Conservation (phyloP, 2,888 invertebrate genomes). For the Hirtodrosophila confusa region DNA sequence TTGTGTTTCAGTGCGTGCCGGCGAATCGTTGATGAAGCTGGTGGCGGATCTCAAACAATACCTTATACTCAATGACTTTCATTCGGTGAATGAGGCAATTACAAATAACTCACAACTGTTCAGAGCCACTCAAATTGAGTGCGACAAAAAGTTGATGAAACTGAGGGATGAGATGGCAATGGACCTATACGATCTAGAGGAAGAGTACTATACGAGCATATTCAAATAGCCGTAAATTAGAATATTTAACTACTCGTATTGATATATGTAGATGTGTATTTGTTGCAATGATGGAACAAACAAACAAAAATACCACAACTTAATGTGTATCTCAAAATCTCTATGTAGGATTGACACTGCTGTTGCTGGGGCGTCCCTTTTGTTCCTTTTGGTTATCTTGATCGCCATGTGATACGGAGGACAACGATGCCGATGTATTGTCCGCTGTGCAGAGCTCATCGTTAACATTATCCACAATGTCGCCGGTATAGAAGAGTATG, state of each 20-base stretch:
- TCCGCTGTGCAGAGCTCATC: constrained; percentile 49
- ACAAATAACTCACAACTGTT: constrained; percentile 96
- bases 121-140: constrained; percentile 94
- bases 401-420: constrained; percentile 44
- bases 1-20: constrained; percentile 91
- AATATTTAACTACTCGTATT: neutral
- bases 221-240: constrained; percentile 77
- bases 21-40: constrained; percentile 97
- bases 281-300: neutral
- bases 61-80: constrained; percentile 98
- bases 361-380: constrained; percentile 10
- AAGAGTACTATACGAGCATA: constrained; percentile 84
- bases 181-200: constrained; percentile 86
- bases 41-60: constrained; percentile 99
- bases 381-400: constrained; percentile 19
- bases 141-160: constrained; percentile 96
- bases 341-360: constrained; percentile 15
- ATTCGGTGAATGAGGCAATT: constrained; percentile 98
- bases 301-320: constrained; percentile 11
- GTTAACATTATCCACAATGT: constrained; percentile 57
- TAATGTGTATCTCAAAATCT: constrained; percentile 3
- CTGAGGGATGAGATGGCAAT: constrained; percentile 97
- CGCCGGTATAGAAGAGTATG: constrained; percentile 67
- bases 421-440: constrained; percentile 44
- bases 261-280: constrained; percentile 1